These are phyloP conservation scores for Malurus leucopterus DNA, from an alignment of 2,797 vertebrate genomes.

Conservation along the genomic window DNA sequence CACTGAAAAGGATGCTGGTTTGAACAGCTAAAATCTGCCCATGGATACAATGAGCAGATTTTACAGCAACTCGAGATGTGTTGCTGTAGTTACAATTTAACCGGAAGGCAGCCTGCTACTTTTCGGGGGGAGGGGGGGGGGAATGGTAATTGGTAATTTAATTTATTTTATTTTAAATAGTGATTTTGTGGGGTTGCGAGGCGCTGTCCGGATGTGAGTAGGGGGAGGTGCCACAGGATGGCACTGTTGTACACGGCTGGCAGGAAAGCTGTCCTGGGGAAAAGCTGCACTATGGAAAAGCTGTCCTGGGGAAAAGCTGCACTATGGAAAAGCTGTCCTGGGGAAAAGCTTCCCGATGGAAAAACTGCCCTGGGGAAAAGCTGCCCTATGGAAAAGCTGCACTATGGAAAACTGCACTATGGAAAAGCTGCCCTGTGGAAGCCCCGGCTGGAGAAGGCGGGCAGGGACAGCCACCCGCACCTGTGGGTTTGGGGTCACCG, in stretches of 20 bases:
- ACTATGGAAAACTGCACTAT: no score
- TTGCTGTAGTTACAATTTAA: not conserved
- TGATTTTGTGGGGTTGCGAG: not conserved
- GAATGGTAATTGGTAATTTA: not conserved
- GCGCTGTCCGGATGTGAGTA: not conserved
- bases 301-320: not conserved
- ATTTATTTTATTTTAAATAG: not conserved
- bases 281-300: not conserved
- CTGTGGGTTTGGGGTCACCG: not conserved
- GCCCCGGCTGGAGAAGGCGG: not conserved
- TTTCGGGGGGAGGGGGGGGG: not conserved
- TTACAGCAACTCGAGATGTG: not conserved
- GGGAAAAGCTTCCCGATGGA: no score
- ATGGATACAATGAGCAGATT: fast-evolving
- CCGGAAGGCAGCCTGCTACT: not conserved
- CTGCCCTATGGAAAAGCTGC: not conserved
- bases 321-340: no score
- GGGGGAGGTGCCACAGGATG: slow-evolving; percentile 64
- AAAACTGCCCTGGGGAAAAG: not conserved
- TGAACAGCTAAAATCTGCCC: not conserved
- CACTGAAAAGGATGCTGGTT: fast-evolving
- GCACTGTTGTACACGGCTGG: slow-evolving; percentile 68
- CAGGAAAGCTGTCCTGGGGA: not conserved
- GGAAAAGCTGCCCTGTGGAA: not conserved
- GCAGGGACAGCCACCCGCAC: not conserved